Percentiles rank a stretch among this genome's conserved stretches.
Evolutionary conservation across 1,140 invertebrate species (phyloP).

Genomic region (Rhopalosiphum maidis): DNA sequence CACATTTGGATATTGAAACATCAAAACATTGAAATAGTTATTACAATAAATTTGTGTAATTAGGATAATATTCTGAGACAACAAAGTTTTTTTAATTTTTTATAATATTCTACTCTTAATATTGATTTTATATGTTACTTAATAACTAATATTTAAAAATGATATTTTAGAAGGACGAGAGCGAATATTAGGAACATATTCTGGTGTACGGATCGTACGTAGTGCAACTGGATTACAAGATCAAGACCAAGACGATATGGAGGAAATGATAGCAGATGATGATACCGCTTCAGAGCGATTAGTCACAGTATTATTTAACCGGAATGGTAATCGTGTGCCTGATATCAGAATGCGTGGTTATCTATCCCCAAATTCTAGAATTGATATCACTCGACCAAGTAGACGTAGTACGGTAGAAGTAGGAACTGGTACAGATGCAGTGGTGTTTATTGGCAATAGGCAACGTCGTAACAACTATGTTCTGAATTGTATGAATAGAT

Average conservation of each 20-base stretch:
- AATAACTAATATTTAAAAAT: background rate
- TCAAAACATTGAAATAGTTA: background rate
- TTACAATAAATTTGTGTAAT: background rate
- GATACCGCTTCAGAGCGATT: background rate
- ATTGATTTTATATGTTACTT: background rate
- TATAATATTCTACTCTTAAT: background rate
- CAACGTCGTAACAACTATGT: background rate
- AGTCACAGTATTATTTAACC: conserved; percentile 38
- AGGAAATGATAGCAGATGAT: background rate
- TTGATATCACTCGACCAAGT: background rate
- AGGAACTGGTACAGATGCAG: background rate
- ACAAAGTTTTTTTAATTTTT: background rate
- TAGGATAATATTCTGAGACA: background rate
- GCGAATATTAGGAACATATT: conserved; percentile 43
- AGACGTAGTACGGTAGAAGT: background rate
- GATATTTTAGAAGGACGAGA: conserved; percentile 45
- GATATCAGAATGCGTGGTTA: conserved; percentile 14
- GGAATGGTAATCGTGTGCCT: background rate
- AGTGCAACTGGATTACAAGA: conserved; percentile 58
- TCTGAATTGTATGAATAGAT: conserved; percentile 23
- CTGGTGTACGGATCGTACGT: conserved; percentile 61
- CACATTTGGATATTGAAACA: background rate
- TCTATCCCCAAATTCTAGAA: background rate
- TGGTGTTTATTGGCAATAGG: conserved; percentile 21
- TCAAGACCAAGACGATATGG: conserved; percentile 21